Percentiles rank a stretch among this genome's conserved stretches.
These are phyloP conservation scores for Agrypnia vestita DNA, from an alignment of 1,140 invertebrate genomes.

Conservation along the genomic window DNA sequence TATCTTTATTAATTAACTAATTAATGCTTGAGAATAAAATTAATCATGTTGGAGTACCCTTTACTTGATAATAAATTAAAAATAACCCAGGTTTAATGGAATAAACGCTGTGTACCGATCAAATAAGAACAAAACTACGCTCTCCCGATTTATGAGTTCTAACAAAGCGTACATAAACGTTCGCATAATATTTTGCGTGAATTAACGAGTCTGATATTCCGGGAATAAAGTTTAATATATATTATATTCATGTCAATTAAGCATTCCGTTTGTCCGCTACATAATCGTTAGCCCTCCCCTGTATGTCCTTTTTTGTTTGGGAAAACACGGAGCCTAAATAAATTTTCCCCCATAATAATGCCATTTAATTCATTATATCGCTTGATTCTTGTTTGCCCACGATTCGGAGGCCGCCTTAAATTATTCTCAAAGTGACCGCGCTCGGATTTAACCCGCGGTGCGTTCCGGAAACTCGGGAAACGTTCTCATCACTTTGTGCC, in stretches of 20 bases:
- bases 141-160: too few species aligned
- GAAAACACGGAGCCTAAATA: conserved; percentile 2
- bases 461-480: conserved; percentile 11
- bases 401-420: background rate
- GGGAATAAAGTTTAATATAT: background rate
- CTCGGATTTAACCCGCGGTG: background rate
- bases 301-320: conserved; percentile 32
- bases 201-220: background rate
- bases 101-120: too few species aligned
- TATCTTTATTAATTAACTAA: too few species aligned
- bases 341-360: conserved; percentile 34
- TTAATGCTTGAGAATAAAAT: too few species aligned
- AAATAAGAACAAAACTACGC: too few species aligned
- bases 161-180: too few species aligned
- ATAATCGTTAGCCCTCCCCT: background rate
- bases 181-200: too few species aligned
- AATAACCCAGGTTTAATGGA: too few species aligned
- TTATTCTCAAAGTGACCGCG: conserved; percentile 19
- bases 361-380: conserved; percentile 26
- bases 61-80: too few species aligned
- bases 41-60: too few species aligned
- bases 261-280: background rate
- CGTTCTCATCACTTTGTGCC: background rate
- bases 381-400: conserved; percentile 32
- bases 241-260: conserved; percentile 17